A percentile compares a stretch with the other conserved stretches of the same genome.
These are phyloP conservation scores for Solenopsis invicta DNA, from an alignment of 1,140 invertebrate genomes.

Conservation along the genomic window DNA sequence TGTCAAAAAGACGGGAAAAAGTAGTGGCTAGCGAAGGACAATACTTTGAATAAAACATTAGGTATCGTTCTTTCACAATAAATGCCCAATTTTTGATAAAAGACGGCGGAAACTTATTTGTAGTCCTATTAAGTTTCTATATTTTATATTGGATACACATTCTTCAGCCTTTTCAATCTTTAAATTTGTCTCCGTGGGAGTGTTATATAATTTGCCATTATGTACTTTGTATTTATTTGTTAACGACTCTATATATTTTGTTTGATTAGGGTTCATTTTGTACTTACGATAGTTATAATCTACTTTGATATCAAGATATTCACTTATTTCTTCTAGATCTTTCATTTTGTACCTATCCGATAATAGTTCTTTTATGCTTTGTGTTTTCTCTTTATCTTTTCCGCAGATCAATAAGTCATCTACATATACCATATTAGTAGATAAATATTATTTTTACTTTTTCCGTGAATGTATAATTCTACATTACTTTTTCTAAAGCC, in stretches of 20 bases:
- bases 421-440: conserved; percentile 25
- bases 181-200: conserved; percentile 32
- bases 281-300: conserved; percentile 8
- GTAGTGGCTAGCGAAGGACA: no score
- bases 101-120: no score
- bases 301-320: conserved; percentile 28
- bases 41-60: no score
- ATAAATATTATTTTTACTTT: neutral
- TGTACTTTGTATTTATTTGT: conserved; percentile 36
- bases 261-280: conserved; percentile 17
- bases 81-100: no score
- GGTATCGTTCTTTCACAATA: no score
- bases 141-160: neutral
- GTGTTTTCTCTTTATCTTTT: conserved; percentile 18
- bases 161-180: conserved; percentile 16
- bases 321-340: conserved; percentile 23
- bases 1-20: no score
- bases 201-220: conserved; percentile 41
- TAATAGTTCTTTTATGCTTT: neutral
- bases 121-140: no score
- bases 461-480: conserved; percentile 3
- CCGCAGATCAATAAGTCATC: conserved; percentile 43
- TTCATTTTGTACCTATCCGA: conserved; percentile 30
- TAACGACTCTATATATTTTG: conserved; percentile 34
- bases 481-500: conserved; percentile 9